Conservation (phyloP, 2,888 invertebrate species). For the Acanthococcus lagerstroemiae region DNA sequence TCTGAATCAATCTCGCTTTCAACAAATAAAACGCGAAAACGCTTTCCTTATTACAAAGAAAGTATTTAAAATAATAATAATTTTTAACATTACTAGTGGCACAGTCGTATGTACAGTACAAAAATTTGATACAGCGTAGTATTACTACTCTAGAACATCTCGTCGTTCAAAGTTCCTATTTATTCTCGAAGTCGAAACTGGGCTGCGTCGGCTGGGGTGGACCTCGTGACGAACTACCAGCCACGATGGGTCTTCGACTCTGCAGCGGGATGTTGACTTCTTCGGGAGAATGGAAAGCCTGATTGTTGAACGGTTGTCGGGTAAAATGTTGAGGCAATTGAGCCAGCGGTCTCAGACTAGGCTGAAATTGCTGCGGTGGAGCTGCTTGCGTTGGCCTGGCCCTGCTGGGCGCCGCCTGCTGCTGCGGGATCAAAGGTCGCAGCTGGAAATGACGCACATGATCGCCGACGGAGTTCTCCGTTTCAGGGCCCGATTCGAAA, state of each 20-base stretch:
- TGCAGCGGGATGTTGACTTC: slow-evolving; percentile 77
- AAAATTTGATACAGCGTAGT: too few relatives aligned
- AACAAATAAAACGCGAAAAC: too few relatives aligned
- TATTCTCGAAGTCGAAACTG: slow-evolving; percentile 25
- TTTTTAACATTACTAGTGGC: background rate
- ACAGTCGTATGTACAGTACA: too few relatives aligned
- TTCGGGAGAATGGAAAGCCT: slow-evolving; percentile 74
- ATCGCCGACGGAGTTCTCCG: slow-evolving; percentile 43
- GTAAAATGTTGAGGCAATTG: slow-evolving; percentile 41
- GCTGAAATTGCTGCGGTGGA: slow-evolving; percentile 40
- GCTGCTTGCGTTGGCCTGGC: slow-evolving; percentile 17
- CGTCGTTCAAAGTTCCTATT: too few relatives aligned
- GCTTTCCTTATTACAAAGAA: background rate
- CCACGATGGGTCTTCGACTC: slow-evolving; percentile 57
- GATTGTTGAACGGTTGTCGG: slow-evolving; percentile 46
- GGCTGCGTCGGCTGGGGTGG: slow-evolving; percentile 2
- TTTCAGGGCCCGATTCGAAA: slow-evolving; percentile 55
- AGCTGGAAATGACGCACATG: slow-evolving; percentile 31
- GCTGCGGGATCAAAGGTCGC: slow-evolving; percentile 26
- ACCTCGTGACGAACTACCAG: background rate
- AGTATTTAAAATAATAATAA: too few relatives aligned
- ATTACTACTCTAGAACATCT: too few relatives aligned
- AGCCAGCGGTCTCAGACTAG: slow-evolving; percentile 35
- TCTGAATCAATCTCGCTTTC: too few relatives aligned
- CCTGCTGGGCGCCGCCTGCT: slow-evolving; percentile 33